A percentile compares a stretch with the other conserved stretches of the same genome.
These are phyloP conservation scores for Strix aluco DNA, from an alignment of 2,113 vertebrate species.

Conservation along the genomic window DNA sequence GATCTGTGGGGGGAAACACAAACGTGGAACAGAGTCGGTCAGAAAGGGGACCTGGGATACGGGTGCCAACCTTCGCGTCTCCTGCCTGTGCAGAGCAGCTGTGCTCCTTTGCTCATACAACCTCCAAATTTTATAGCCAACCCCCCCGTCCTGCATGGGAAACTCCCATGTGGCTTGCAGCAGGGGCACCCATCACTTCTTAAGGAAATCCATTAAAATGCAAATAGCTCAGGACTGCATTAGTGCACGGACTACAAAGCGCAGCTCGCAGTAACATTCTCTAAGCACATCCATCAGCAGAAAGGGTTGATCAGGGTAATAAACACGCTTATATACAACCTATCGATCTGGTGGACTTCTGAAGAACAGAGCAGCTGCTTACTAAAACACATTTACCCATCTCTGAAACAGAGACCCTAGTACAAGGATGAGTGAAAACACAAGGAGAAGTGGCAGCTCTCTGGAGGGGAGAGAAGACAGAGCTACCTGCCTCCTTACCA, in stretches of 20 bases:
- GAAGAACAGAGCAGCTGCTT: constrained; percentile 1
- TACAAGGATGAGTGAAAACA: background rate
- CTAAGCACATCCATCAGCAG: constrained; percentile 1
- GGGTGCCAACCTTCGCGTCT: background rate
- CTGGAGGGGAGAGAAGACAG: background rate
- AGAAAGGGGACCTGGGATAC: accelerated
- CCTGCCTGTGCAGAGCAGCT: accelerated
- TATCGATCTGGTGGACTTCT: constrained; percentile 13
- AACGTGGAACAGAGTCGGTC: accelerated
- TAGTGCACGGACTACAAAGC: background rate
- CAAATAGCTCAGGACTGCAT: accelerated
- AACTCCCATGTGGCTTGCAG: background rate
- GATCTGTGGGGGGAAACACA: constrained; percentile 78
- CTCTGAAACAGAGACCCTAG: background rate
- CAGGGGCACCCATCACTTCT: background rate
- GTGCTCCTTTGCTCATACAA: background rate
- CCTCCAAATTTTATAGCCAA: background rate
- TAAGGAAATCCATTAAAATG: background rate
- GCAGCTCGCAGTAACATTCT: background rate
- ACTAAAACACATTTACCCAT: background rate
- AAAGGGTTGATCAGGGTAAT: constrained; percentile 48
- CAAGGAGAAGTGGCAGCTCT: background rate
- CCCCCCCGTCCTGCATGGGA: background rate
- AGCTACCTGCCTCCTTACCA: background rate
- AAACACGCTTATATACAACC: constrained; percentile 42